Base-by-base conservation (phyloP, 2,797 vertebrate species). In the Jordanella pulchra region DNA sequence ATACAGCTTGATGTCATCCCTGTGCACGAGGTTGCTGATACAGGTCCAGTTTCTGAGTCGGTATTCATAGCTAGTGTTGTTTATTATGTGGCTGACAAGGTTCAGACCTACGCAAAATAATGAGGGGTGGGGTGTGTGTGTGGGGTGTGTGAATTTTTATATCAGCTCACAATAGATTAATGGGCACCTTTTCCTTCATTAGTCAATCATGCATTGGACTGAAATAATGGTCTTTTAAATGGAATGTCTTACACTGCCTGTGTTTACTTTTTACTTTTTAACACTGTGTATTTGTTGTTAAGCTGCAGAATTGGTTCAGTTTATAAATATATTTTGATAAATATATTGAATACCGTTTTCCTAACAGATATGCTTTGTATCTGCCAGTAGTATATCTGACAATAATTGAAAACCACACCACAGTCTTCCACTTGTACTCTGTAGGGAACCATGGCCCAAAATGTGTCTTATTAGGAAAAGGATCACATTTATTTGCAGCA, bases 401-500 rank as follows among this genome's bases (percentile, higher is more conserved):
- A 35, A 67, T 47, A 25, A 4, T 1, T 18, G 30, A 30, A 23
- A 28, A 27, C 45, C 45, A 23, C 45, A 50, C 21, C 11, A 23
- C 12, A 32, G 25, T 73, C 71, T 71, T 74, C 64, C 50, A 68
- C 50, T 65, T 45, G 28, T 7, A 61, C 61, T 82, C 67, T 76
- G 18, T 27, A 50, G 67, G 50, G 55, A 65, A 50, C 11, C 0
- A 14, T 51, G 42, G 72, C 23, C 35, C 13, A 53, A 73, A 54
- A 56, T 35, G 50, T 1, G 10, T 65, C 23, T 60, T 54, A 75
- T 76, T 71, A 75, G 61, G 77, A 67, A 80, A 67, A 76, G 74
- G 45, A 71, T 42, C 53, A 45, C 65, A 67, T 78, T 72, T 72
- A 75, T 79, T 72, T 79, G 67, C 44, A 67, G 47, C 48, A 45